phyloP scores from a whole-genome alignment of 2,797 vertebrate species.

The Melanotaenia maccullochi region DNA sequence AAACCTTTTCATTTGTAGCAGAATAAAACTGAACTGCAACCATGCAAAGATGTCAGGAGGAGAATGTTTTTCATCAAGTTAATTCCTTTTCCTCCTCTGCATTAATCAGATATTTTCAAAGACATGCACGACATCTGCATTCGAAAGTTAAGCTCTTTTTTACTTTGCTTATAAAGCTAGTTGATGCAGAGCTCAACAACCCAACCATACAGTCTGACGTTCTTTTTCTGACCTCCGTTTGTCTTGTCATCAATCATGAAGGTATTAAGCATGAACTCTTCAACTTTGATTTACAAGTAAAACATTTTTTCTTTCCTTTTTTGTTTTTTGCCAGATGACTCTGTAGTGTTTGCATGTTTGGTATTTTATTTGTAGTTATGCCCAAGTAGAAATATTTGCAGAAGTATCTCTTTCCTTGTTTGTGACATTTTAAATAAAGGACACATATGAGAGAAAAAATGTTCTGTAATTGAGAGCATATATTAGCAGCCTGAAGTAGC shows the following conservation, averaged over 20 bases:
- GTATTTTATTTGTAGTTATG: background rate
- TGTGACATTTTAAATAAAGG: background rate
- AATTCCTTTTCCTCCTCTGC: background rate
- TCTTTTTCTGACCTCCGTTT: constrained; percentile 11
- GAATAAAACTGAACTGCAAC: background rate
- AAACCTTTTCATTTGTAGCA: background rate
- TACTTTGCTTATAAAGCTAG: constrained; percentile 1
- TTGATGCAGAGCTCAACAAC: background rate
- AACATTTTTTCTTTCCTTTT: constrained; percentile 4
- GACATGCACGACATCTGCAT: background rate
- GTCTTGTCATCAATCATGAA: constrained; percentile 2
- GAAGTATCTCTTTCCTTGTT: background rate
- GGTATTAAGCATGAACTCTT: background rate
- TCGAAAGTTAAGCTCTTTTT: background rate
- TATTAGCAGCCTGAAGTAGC: background rate
- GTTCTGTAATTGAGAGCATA: too few relatives aligned
- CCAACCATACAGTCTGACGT: background rate
- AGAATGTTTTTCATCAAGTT: background rate
- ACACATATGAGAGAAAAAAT: too few relatives aligned
- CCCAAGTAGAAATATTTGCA: background rate
- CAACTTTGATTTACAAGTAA: background rate
- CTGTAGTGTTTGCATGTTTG: background rate
- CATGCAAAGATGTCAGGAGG: background rate
- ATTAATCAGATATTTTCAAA: background rate
- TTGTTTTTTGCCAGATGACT: constrained; percentile 5